These are phyloP conservation scores for Spea hammondii DNA, from an alignment of 2,797 vertebrate species.

Conservation along the genomic window DNA sequence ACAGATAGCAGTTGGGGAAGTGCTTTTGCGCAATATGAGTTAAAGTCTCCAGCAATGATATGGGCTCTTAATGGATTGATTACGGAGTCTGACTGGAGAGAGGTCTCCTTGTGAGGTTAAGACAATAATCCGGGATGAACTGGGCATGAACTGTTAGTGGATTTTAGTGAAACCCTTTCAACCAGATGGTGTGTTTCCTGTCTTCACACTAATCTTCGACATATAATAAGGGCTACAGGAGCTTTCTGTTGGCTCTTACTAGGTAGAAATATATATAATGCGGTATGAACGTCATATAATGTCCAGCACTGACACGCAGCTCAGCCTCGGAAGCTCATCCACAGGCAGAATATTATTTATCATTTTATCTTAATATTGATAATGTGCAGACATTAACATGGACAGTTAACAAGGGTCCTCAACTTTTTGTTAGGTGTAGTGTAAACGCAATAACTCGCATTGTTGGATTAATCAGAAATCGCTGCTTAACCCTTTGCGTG, in stretches of 20 bases:
- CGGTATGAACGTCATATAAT: not conserved
- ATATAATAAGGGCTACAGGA: conserved; percentile 21
- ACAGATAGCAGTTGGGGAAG: not conserved
- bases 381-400: too few relatives aligned
- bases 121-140: conserved; percentile 37
- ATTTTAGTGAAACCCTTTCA: conserved; percentile 23
- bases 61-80: conserved; percentile 6
- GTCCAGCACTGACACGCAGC: too few relatives aligned
- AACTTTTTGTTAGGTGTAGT: too few relatives aligned
- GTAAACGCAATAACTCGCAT: too few relatives aligned
- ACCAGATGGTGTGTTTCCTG: conserved; percentile 35
- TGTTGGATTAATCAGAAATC: too few relatives aligned
- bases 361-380: too few relatives aligned
- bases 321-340: too few relatives aligned
- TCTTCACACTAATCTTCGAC: conserved; percentile 31
- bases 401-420: too few relatives aligned
- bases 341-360: too few relatives aligned
- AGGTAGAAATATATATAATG: conserved; percentile 17
- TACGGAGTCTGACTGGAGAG: conserved; percentile 2
- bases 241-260: conserved; percentile 25
- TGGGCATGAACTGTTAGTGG: conserved; percentile 30
- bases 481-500: too few relatives aligned
- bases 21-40: conserved; percentile 8
- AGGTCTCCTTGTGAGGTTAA: conserved; percentile 31
- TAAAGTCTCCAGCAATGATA: conserved; percentile 4